Evolutionary conservation across 2,797 vertebrate genomes (phyloP).

Genomic region (Cryptoprocta ferox): DNA sequence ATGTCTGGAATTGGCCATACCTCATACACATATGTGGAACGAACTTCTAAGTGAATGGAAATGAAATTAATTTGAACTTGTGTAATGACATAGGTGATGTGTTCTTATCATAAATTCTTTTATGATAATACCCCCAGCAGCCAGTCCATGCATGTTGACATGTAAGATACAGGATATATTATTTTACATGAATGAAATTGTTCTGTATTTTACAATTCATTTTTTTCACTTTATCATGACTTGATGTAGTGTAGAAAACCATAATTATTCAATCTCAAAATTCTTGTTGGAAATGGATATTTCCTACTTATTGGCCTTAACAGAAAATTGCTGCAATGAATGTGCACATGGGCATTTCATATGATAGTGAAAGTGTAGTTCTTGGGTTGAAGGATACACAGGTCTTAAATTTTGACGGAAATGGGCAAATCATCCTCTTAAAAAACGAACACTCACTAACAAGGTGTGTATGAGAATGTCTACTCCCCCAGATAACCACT

Average conservation of each 20-base stretch:
- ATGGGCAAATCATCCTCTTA: not conserved
- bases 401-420: constrained; percentile 36
- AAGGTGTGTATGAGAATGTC: not conserved
- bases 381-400: not conserved
- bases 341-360: not conserved
- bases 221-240: constrained; percentile 28
- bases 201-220: not conserved
- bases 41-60: not conserved
- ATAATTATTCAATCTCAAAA: constrained; percentile 18
- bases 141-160: not conserved
- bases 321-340: not conserved
- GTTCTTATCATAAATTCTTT: not conserved
- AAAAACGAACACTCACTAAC: not conserved
- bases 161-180: not conserved
- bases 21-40: not conserved
- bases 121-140: not conserved
- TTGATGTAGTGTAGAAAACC: not conserved
- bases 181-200: not conserved
- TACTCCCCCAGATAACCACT: not conserved
- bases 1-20: not conserved
- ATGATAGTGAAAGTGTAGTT: not conserved
- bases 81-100: constrained; percentile 1
- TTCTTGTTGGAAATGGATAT: not conserved
- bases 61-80: constrained; percentile 23
- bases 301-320: not conserved